Percentiles rank a stretch among this genome's conserved stretches.
These are phyloP conservation scores for Nixonia krombeini DNA, from an alignment of 1,140 invertebrate genomes.

Conservation along the genomic window DNA sequence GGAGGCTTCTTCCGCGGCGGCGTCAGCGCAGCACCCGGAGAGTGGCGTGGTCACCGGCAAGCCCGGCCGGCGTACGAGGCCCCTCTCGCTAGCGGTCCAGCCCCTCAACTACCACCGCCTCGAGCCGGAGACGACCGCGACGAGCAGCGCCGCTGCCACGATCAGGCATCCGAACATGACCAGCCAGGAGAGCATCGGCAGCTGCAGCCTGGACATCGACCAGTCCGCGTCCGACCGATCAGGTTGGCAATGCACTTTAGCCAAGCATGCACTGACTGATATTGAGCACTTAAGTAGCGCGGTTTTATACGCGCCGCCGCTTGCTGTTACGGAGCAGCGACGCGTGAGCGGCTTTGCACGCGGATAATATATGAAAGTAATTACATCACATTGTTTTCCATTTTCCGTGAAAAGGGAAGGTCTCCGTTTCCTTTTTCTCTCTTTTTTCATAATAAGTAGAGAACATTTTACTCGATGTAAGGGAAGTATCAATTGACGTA, in stretches of 20 bases:
- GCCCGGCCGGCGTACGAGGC: slow-evolving; percentile 57
- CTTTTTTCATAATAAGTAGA: too few species aligned
- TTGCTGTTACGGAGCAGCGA: too few species aligned
- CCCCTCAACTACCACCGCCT: slow-evolving; percentile 66
- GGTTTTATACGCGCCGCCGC: too few species aligned
- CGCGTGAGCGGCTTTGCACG: too few species aligned
- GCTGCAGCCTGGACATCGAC: slow-evolving; percentile 86
- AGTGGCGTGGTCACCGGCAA: slow-evolving; percentile 47
- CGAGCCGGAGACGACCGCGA: slow-evolving; percentile 51
- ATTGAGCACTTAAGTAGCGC: too few species aligned
- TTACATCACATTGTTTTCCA: too few species aligned
- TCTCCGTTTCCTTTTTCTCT: too few species aligned
- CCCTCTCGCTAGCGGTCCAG: slow-evolving; percentile 65
- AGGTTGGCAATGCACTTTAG: slow-evolving; percentile 73
- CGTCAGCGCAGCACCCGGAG: slow-evolving; percentile 54
- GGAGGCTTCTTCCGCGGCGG: slow-evolving; percentile 50
- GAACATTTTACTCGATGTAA: too few species aligned
- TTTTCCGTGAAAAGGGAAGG: too few species aligned
- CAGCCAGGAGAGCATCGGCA: slow-evolving; percentile 79
- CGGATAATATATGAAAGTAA: too few species aligned
- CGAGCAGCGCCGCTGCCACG: slow-evolving; percentile 16
- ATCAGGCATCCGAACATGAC: slow-evolving; percentile 68
- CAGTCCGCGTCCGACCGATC: slow-evolving; percentile 83
- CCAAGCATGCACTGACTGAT: slow-evolving; percentile 12
- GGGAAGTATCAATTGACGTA: too few species aligned